Evolutionary conservation across 2,797 vertebrate genomes (phyloP).

Genomic region (Capromys pilorides): DNA sequence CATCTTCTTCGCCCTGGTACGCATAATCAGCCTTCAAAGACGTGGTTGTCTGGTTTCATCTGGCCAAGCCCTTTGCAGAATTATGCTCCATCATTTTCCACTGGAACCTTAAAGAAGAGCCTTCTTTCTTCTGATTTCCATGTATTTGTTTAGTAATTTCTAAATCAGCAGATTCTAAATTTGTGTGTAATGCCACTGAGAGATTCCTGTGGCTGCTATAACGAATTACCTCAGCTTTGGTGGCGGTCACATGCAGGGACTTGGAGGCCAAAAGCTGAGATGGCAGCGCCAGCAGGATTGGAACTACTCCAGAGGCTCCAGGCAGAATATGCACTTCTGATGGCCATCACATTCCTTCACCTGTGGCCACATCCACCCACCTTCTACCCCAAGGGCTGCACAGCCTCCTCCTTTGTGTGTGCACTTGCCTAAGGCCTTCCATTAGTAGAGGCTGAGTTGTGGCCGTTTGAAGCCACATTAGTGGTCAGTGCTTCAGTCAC

Average conservation of each 20-base stretch:
- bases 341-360: background rate
- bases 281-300: background rate
- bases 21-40: background rate
- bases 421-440: background rate
- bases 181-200: background rate
- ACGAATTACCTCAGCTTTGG: background rate
- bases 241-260: background rate
- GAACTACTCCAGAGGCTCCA: background rate
- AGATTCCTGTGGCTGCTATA: background rate
- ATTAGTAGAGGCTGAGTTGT: background rate
- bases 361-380: background rate
- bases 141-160: background rate
- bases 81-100: background rate
- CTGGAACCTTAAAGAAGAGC: background rate
- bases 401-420: background rate
- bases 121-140: background rate
- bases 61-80: background rate
- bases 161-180: background rate
- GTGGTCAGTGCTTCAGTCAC: background rate
- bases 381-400: rapidly evolving
- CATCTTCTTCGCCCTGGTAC: background rate
- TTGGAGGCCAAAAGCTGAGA: background rate
- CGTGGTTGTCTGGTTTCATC: too few species aligned
- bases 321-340: background rate
- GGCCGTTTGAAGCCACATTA: background rate